Conservation (phyloP, 1,140 invertebrate genomes). For the Nixonia krombeini region DNA sequence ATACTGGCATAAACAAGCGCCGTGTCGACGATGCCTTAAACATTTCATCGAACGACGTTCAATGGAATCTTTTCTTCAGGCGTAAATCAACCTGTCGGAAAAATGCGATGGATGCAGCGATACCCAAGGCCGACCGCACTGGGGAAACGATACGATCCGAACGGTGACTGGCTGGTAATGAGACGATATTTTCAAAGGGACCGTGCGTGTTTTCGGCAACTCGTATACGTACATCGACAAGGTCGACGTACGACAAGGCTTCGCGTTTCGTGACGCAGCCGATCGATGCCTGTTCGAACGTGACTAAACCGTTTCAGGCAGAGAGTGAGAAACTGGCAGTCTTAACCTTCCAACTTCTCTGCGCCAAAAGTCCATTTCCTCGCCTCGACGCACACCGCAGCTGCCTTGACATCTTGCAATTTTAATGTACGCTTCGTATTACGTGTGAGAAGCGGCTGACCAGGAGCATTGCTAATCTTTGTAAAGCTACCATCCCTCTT, state of each 20-base stretch:
- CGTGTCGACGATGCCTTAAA: too few species aligned
- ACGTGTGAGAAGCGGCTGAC: too few species aligned
- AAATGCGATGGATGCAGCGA: too few species aligned
- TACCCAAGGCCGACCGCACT: too few species aligned
- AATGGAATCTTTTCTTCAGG: too few species aligned
- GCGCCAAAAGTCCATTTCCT: conserved; percentile 63
- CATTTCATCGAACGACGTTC: too few species aligned
- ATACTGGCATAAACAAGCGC: not conserved
- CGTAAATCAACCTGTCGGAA: too few species aligned
- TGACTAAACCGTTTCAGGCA: conserved; percentile 60
- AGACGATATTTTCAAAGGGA: conserved; percentile 19
- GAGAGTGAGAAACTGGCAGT: conserved; percentile 51
- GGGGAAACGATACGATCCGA: too few species aligned
- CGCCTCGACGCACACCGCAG: conserved; percentile 46
- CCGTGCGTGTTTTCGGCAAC: conserved; percentile 39
- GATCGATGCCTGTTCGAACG: conserved; percentile 63
- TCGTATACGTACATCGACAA: conserved; percentile 20
- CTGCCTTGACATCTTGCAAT: too few species aligned
- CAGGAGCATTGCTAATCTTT: too few species aligned
- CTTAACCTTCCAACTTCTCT: conserved; percentile 54
- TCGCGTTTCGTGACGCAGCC: conserved; percentile 46
- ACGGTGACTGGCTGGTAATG: conserved; percentile 19
- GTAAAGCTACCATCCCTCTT: too few species aligned
- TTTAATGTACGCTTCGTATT: too few species aligned
- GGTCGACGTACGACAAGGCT: conserved; percentile 41